Percentiles rank a stretch among this genome's conserved stretches.
Evolutionary conservation across 2,113 vertebrate genomes (phyloP).

Genomic region (Rhinoptilus africanus): DNA sequence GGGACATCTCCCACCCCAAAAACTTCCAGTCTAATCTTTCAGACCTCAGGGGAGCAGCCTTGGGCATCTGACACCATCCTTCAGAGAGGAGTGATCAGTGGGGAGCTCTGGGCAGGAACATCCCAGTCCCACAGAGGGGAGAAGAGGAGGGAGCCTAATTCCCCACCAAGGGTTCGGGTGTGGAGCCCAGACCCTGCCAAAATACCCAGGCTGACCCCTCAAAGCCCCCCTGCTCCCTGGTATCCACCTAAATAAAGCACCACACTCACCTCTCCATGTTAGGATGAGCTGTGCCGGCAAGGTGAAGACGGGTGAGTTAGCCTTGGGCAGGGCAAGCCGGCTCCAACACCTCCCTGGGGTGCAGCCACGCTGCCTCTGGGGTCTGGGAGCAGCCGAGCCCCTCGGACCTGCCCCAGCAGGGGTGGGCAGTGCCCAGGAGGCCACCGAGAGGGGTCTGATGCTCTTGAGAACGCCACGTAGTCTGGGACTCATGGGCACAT

Average conservation of each 20-base stretch:
- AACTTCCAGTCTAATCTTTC: conserved; percentile 58
- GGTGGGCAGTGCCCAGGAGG: background rate
- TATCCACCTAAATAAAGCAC: background rate
- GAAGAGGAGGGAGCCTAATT: background rate
- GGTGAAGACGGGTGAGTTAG: background rate
- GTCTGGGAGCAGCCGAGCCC: background rate
- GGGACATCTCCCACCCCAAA: conserved; percentile 44
- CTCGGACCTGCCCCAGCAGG: background rate
- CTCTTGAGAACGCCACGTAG: background rate
- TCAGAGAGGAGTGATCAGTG: background rate
- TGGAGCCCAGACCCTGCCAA: background rate
- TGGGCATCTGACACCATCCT: conserved; percentile 13
- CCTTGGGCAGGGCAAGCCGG: background rate
- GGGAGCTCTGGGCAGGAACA: background rate
- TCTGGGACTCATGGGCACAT: background rate
- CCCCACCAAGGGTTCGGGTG: background rate
- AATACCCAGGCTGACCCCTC: background rate
- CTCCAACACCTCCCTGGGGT: background rate
- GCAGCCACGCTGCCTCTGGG: background rate
- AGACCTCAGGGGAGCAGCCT: background rate
- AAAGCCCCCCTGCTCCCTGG: background rate
- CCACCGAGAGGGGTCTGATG: background rate
- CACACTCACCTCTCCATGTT: background rate
- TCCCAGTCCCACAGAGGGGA: background rate
- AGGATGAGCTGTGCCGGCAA: background rate